phyloP scores from a whole-genome alignment of 2,888 invertebrate species.

The Aethes cnicana region DNA sequence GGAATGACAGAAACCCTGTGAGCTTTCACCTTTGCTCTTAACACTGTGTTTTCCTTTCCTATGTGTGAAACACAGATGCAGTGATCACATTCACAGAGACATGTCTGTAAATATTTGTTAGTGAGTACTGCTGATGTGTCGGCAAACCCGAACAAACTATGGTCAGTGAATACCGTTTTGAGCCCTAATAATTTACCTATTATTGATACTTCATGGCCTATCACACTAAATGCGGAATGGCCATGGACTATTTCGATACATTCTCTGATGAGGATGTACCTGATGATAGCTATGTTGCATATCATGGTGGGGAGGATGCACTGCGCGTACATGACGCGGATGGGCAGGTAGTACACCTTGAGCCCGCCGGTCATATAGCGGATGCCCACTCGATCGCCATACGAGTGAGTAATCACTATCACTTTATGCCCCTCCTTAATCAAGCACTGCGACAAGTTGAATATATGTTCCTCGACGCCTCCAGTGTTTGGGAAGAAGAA shows the following conservation, averaged over 20 bases:
- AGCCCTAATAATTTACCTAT: slow-evolving; percentile 94
- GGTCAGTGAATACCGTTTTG: slow-evolving; percentile 98
- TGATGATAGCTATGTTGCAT: slow-evolving; percentile 93
- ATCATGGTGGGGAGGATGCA: slow-evolving; percentile 97
- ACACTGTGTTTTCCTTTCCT: slow-evolving; percentile 97
- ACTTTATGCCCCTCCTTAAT: slow-evolving; percentile 95
- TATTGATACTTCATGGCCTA: slow-evolving; percentile 98
- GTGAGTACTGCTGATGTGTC: slow-evolving; percentile 98
- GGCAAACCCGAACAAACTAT: slow-evolving; percentile 99
- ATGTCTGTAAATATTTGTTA: slow-evolving; percentile 97
- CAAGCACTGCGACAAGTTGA: slow-evolving; percentile 97
- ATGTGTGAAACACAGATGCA: slow-evolving; percentile 99
- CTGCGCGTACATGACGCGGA: slow-evolving; percentile 97
- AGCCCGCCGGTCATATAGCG: slow-evolving; percentile 96
- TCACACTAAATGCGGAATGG: slow-evolving; percentile 98
- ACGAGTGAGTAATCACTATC: slow-evolving; percentile 83
- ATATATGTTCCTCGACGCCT: slow-evolving; percentile 99
- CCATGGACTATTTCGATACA: slow-evolving; percentile 97
- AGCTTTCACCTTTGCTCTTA: slow-evolving; percentile 92
- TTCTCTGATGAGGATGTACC: slow-evolving; percentile 95
- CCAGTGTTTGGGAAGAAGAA: slow-evolving; percentile 99
- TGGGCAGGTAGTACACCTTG: slow-evolving; percentile 98
- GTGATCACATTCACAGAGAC: slow-evolving; percentile 95
- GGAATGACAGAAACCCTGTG: slow-evolving; percentile 97
- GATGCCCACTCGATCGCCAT: slow-evolving; percentile 83